Evolutionary conservation across 2,888 invertebrate genomes (phyloP), one percentile per base, ranked within the genome.

Genomic region (Nephrotoma guestfalica): DNA sequence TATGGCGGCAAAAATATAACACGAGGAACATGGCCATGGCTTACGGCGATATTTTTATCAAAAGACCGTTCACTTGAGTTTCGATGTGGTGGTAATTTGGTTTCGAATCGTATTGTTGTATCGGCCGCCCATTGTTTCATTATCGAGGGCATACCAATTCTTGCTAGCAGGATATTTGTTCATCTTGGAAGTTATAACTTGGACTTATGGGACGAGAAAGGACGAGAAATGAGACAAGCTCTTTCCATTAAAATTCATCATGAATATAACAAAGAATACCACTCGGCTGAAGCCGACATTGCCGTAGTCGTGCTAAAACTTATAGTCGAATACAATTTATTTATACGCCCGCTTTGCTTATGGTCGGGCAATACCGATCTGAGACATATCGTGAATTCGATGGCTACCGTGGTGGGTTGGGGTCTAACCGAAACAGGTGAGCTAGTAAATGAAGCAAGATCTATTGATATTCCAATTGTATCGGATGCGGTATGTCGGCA

Each of bases 11-110:
- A 91, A 6, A 88, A 89, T 0, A 87, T 87, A 15, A n/a, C 86
- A n/a, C 91, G 93, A 1, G 94, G 94, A 1, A 93, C 94, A 30
- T 94, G 94, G 94, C 95, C 95, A 0, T 95, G 95, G 95, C 89
- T 95, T 86, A 94, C 93, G 0, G 95, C 95, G 0, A 92, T 95
- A 41, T 95, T 94, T 88, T 91, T 93, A 86, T 93, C 92, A 13
- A 71, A 71, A 3, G 30, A 30, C 7, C 71, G 11, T 30, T 91
- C 92, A 5, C 89, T 94, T 41, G 90, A 89, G 57, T 91, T 90
- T 87, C 90, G 90, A 87, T 91, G 91, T 86, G 90, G 90, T n/a
- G 92, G 92, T 0, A 91, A 90, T 9, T 88, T 91, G 7, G 88
- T 91, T 11, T 91, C 92, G 0, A 83, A 88, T 3, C 89, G 90